Base-by-base conservation (phyloP, 2,797 vertebrate genomes). In the Craterocephalus amniculus region DNA sequence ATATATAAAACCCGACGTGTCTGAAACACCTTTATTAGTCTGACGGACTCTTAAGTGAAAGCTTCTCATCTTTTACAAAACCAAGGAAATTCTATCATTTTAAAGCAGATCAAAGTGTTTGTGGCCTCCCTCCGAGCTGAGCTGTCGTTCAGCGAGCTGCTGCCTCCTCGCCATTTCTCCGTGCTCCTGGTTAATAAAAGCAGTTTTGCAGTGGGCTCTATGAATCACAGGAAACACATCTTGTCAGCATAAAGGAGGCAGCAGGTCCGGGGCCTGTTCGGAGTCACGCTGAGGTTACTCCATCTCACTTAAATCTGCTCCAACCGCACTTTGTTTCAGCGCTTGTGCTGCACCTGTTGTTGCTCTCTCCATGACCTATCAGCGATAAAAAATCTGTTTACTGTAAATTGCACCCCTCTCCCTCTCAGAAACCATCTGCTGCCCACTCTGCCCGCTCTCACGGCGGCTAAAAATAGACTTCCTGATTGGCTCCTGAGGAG, bases 371-470 rank as follows among this genome's bases (percentile, higher is more conserved):
- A 96, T 92, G 96, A 97, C 93, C 95, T 91, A 79, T 95, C 96
- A 96, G 87, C 92, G 89, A 97, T 97, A 96, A 97, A 95, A 90
- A 95, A 98, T 97, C 94, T 96, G 96, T 97, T 97, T 96, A 96
- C 96, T 95, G 93, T 95, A 95, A 96, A 95, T 94, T 93, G 91
- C 90, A 91, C 93, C 93, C 91, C 88, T 84, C 92, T 95, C 88
- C 87, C 88, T 91, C 90, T 89, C 91, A 91, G 91, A 92, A 90
- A 94, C 96, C 96, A 97, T 97, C 96, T 97, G 96, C 95, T 85
- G 88, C 84, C 79, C 83, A 77, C 86, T 67, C 78, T 80, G 88
- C 66, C 91, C 90, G 88, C 76, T 78, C 87, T 91, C 67, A 79
- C 52, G n/a, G 72, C 86, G 90, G 86, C 95, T 95, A 94, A 94